A percentile compares a stretch with the other conserved stretches of the same genome.
These are phyloP conservation scores for Rhagium mordax DNA, from an alignment of 2,888 invertebrate species.

Conservation along the genomic window DNA sequence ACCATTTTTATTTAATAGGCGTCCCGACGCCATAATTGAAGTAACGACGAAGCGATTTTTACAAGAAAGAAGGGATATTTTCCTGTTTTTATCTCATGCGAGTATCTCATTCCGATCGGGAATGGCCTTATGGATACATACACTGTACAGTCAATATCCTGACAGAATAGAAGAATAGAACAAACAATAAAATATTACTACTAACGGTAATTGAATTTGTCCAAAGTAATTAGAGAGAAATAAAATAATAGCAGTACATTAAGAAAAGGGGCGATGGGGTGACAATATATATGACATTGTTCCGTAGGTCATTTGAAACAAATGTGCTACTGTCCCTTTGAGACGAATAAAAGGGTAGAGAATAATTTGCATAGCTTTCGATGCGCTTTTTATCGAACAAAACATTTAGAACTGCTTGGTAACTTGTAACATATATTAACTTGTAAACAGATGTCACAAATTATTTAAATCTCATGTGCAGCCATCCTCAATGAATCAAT, in stretches of 20 bases:
- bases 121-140: too few species aligned
- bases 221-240: not conserved
- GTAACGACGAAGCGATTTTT: too few species aligned
- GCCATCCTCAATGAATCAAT: conserved; percentile 47
- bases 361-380: conserved; percentile 61
- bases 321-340: conserved; percentile 55
- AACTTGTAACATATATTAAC: conserved; percentile 61
- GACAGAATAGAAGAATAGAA: too few species aligned
- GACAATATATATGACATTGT: conserved; percentile 35
- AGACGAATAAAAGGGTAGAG: conserved; percentile 47
- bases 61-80: too few species aligned
- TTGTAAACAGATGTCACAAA: conserved; percentile 65
- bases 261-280: conserved; percentile 38
- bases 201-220: not conserved
- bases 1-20: too few species aligned
- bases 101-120: too few species aligned
- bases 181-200: too few species aligned
- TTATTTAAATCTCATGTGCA: conserved; percentile 56
- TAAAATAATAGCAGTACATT: conserved; percentile 27
- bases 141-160: too few species aligned
- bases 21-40: too few species aligned
- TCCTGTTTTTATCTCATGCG: too few species aligned
- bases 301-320: conserved; percentile 57
- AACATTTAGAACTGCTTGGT: conserved; percentile 44
- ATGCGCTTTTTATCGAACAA: conserved; percentile 58